Evolutionary conservation across 37 sponge, comb jelly and placozoan genomes (phyloP), one percentile per base, ranked within the genome.

Genomic region (Petrosia ficiformis): DNA sequence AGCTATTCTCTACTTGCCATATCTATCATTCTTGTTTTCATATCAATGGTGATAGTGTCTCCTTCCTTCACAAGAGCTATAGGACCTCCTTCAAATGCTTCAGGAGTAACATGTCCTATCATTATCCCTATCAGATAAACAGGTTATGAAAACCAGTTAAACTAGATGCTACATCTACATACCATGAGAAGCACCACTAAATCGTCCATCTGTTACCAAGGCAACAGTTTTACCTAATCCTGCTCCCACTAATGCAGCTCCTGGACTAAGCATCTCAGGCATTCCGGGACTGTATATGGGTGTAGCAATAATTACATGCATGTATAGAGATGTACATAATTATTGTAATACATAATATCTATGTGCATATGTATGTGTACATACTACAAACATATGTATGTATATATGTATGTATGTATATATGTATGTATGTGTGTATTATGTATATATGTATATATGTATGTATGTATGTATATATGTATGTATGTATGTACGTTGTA

Each of bases 231-330:
- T 80, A 1, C 90, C 90, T 8, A 89, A 60, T 6, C 90, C 90
- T 1, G 85, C 77, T 19, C 90, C 90, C 4, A 89, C 85, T 40
- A 89, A 72, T n/a, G 90, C 90, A 8, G 85, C 80, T 68, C 90
- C 66, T 6, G 90, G 90, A 38, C 85, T 84, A 61, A 89, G 63
- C 90, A 89, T 89, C 67, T 89, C 90, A 6, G 90, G 90, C 90
- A 89, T 89, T 1, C 90, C 90, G 36, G 90, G 90, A 59, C 90
- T 84, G 37, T 35, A 48, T 25, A 48, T 5, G 42, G 72, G 48
- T 29, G 10, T 48, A 19, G 16, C 8, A 64, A 16, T 22, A 64
- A 30, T 30, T 64, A 28, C 33, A 30, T 64, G 66, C 66, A 70
- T 65, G 67, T 25, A 65, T 65, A 16, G 19, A 21, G 21, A 16